A percentile compares a stretch with the other conserved stretches of the same genome.
Conservation (phyloP, 2,888 invertebrate genomes). For the Agonum fuliginosum region DNA sequence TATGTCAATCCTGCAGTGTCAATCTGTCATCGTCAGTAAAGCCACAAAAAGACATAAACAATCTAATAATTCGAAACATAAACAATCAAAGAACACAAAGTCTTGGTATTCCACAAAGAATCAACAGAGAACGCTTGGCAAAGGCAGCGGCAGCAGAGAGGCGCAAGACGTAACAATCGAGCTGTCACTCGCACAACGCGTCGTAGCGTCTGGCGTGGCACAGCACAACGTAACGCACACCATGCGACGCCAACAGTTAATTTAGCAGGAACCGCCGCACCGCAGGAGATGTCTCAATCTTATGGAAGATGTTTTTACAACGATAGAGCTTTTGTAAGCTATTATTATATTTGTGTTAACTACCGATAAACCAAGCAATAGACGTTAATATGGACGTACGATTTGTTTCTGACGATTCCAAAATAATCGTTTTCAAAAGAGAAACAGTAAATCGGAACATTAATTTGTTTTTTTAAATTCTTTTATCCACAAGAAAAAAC, state of each 20-base stretch:
- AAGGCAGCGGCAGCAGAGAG: not conserved
- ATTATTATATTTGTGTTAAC: too few relatives aligned
- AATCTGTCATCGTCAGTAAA: conserved; percentile 31
- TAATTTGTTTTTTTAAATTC: too few relatives aligned
- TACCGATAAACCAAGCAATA: too few relatives aligned
- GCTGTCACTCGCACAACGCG: conserved; percentile 16
- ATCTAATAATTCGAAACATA: conserved; percentile 1
- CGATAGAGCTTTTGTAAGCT: too few relatives aligned
- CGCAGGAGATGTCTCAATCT: conserved; percentile 48
- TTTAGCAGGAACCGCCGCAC: conserved; percentile 35
- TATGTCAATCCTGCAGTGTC: not conserved
- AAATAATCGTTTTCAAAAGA: too few relatives aligned
- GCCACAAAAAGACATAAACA: conserved; percentile 19
- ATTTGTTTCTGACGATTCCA: too few relatives aligned
- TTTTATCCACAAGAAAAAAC: too few relatives aligned
- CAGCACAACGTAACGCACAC: conserved; percentile 15
- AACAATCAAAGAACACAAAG: conserved; percentile 40
- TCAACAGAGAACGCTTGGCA: not conserved
- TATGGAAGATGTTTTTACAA: too few relatives aligned
- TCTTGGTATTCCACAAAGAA: conserved; percentile 11
- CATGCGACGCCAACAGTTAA: conserved; percentile 39
- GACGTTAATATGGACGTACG: too few relatives aligned
- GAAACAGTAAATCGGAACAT: too few relatives aligned
- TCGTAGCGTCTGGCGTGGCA: not conserved
- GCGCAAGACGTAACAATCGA: conserved; percentile 26